Percentiles rank a stretch among this genome's conserved stretches.
Evolutionary conservation across 1,140 invertebrate species (phyloP).

Genomic region (Lepidurus couesii): DNA sequence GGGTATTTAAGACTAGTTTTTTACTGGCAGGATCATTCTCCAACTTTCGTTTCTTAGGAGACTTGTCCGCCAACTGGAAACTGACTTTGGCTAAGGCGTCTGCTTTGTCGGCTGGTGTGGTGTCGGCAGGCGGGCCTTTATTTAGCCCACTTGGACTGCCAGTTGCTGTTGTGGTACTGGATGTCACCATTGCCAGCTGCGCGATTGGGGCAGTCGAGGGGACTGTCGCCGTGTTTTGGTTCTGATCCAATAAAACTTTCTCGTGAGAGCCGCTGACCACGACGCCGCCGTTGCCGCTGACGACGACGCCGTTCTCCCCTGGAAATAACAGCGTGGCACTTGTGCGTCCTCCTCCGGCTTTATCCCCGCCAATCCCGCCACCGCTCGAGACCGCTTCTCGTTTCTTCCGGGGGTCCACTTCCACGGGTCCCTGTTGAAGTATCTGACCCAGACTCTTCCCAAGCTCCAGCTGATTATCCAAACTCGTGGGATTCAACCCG

Average conservation of each 20-base stretch:
- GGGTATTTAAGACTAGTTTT: background rate
- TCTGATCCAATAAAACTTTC: slow-evolving; percentile 16
- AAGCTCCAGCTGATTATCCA: background rate
- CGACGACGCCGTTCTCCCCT: slow-evolving; percentile 16
- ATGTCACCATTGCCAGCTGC: slow-evolving; percentile 1
- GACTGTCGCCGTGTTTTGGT: slow-evolving; percentile 17
- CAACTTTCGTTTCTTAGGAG: slow-evolving; percentile 48
- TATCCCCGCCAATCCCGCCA: background rate
- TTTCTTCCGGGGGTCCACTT: slow-evolving; percentile 1
- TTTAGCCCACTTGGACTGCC: background rate
- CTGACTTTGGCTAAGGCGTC: slow-evolving; percentile 25
- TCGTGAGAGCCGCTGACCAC: slow-evolving; percentile 17
- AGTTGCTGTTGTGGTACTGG: background rate
- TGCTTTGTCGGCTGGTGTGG: slow-evolving; percentile 32
- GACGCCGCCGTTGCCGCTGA: slow-evolving; percentile 20
- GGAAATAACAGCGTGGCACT: slow-evolving; percentile 8
- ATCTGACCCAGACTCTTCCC: slow-evolving; percentile 3
- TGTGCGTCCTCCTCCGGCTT: background rate
- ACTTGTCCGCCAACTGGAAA: slow-evolving; percentile 40
- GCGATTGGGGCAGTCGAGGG: background rate
- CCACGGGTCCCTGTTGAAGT: background rate
- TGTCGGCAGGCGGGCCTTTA: background rate
- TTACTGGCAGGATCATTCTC: slow-evolving; percentile 26
- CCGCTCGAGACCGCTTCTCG: background rate
- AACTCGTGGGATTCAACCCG: slow-evolving; percentile 7